These are phyloP conservation scores for Balearica regulorum DNA, from an alignment of 2,797 vertebrate species.

Conservation along the genomic window DNA sequence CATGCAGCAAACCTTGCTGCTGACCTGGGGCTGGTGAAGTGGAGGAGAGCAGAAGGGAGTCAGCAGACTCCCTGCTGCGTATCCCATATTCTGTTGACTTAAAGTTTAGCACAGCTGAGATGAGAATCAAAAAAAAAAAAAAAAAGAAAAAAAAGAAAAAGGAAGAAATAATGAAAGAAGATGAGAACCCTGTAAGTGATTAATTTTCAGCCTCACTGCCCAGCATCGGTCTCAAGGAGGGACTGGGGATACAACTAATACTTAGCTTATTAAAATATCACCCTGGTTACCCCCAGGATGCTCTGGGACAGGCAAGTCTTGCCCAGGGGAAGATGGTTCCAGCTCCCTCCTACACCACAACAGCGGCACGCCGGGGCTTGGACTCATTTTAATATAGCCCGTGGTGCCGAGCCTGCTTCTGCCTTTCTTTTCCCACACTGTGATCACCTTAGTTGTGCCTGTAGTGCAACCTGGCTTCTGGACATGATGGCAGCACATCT, in stretches of 20 bases:
- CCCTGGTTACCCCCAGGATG: not conserved
- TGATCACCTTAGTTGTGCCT: not conserved
- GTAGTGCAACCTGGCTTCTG: not conserved
- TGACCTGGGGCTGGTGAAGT: not conserved
- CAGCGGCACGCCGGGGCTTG: rapidly evolving
- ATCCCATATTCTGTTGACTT: not conserved
- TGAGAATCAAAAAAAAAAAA: not conserved
- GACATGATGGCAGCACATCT: rapidly evolving
- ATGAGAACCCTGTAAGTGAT: not conserved
- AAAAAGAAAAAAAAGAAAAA: not conserved
- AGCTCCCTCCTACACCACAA: not conserved
- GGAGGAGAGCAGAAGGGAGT: not conserved
- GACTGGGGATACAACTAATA: not conserved
- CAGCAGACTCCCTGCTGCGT: not conserved
- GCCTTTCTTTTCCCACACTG: not conserved
- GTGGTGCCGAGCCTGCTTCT: not conserved
- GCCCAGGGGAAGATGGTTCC: not conserved
- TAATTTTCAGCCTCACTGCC: slow-evolving; percentile 6
- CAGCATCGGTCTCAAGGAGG: not conserved
- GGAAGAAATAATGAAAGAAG: not conserved
- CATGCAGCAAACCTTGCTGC: not conserved
- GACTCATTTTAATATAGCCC: not conserved
- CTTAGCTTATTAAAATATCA: not conserved
- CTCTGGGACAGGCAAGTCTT: not conserved
- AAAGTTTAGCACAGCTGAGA: not conserved